Base-by-base conservation (phyloP, 2,797 vertebrate genomes). In the Gadopsis bispinosus region DNA sequence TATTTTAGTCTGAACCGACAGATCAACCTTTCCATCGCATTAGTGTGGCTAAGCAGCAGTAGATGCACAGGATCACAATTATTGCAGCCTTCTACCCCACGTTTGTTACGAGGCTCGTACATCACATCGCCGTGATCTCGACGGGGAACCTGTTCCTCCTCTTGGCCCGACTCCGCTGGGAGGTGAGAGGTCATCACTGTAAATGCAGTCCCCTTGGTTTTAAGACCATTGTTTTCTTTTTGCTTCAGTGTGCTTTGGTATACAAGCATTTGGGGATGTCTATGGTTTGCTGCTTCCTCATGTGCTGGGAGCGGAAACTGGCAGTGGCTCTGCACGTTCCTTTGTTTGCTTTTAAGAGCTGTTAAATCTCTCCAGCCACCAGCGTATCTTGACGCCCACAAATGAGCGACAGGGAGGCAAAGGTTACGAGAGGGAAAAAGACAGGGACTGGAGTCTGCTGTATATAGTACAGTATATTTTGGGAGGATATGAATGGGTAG, bases 281-380 rank as follows among this genome's bases (percentile, higher is more conserved):
- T 17, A 55, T 19, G 9, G 13, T 73, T 65, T 73, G 65, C 54
- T 65, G 60, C n/a, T 67, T 80, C 69, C 76, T 6, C 58, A 6
- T 51, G 67, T 8, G 13, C 67, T 33, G 1, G 3, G 3, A 80
- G 35, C 7, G 22, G 56, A 76, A 80, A 70, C 47, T 70, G 63
- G 60, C 16, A 67, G 19, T 41, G 13, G 0, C 20, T 51, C 41
- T 47, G 29, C 58, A 35, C 31, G 56, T 64, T 67, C 43, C 61
- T 73, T 75, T 82, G 68, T 66, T 73, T 65, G 48, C 31, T 70
- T 37, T 64, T 41, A 75, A 62, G 61, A 58, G n/a, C n/a, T 26
- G 9, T 58, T 62, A 59, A 51, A 76, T 68, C 47, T 54, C 48
- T 73, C 11, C 37, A 56, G 73, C 68, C 55, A 43, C 9, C 11